Base-by-base conservation (phyloP, 2,113 vertebrate genomes). In the Antigone vipio region DNA sequence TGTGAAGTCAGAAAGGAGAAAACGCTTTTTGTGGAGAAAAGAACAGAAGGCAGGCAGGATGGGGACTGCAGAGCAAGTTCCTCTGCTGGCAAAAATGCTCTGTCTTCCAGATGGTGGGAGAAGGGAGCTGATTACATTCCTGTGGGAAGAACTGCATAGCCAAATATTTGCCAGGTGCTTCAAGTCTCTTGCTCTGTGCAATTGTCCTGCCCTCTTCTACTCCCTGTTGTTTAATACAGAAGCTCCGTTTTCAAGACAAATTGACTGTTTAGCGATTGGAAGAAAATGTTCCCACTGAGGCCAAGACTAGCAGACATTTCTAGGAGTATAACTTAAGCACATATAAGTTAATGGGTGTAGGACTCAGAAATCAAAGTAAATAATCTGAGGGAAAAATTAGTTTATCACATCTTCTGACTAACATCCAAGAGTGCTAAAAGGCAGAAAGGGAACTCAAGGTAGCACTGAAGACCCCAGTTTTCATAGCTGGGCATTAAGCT, bases 81-180 rank as follows among this genome's bases (percentile, higher is more conserved):
- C 66, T 97, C 74, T 91, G 69, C 87, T 96, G 95, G 92, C 94
- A 96, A 88, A 96, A 81, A 67, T 6, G 40, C 62, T 81, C 69
- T 20, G 44, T 64, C 77, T 85, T 96, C 94, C 94, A 96, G 95
- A 96, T 96, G 93, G 95, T 91, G 89, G 75, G 73, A 87, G 53
- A 96, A 88, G 69, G 56, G 74, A 95, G 35, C 62, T 35, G 69
- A 95, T 89, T 91, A 40, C 53, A 35, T 60, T 96, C 95, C 95
- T 94, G 92, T 93, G 92, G 93, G 95, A 96, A 96, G 86, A 82
- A 21, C 34, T 30, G 35, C 66, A 56, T 2, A 45, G 91, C 87
- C 93, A 84, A 95, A 29, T 82, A 91, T 53, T 85, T 95, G 69
- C 73, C 96, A 97, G 95, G 96, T 94, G 93, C 93, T 96, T 82